Evolutionary conservation across 2,797 vertebrate species (phyloP).

Genomic region (Catostomus latipinnis): DNA sequence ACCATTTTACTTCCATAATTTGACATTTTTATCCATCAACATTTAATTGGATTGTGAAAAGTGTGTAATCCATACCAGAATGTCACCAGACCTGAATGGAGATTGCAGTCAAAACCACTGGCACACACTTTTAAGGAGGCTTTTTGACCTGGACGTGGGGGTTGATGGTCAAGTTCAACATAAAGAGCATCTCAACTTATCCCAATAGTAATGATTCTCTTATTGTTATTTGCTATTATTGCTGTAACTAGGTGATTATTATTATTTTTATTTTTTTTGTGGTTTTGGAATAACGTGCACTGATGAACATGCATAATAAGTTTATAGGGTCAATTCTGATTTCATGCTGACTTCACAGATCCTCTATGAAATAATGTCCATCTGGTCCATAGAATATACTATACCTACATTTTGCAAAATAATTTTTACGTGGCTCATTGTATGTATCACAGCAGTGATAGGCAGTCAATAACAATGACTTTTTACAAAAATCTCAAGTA

Average conservation of each 20-base stretch:
- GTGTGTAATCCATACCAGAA: background rate
- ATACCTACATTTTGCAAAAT: too few species aligned
- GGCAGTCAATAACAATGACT: too few species aligned
- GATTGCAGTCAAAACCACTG: too few species aligned
- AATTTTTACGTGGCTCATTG: too few species aligned
- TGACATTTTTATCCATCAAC: background rate
- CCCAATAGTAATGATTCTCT: background rate
- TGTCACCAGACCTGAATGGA: background rate
- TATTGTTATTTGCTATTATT: background rate
- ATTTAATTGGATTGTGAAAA: background rate
- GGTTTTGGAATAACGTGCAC: background rate
- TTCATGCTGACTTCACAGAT: constrained; percentile 1
- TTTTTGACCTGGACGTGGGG: too few species aligned
- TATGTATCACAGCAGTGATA: too few species aligned
- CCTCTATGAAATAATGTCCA: background rate
- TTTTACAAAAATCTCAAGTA: too few species aligned
- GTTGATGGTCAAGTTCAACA: background rate
- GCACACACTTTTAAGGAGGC: background rate
- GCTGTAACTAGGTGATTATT: background rate
- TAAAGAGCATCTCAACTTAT: background rate
- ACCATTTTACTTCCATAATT: background rate
- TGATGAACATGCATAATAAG: background rate
- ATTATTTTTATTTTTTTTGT: background rate
- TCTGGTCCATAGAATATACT: too few species aligned
- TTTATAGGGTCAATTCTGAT: background rate